phyloP scores from a whole-genome alignment of 2,797 vertebrate genomes.

The Allobates femoralis region DNA sequence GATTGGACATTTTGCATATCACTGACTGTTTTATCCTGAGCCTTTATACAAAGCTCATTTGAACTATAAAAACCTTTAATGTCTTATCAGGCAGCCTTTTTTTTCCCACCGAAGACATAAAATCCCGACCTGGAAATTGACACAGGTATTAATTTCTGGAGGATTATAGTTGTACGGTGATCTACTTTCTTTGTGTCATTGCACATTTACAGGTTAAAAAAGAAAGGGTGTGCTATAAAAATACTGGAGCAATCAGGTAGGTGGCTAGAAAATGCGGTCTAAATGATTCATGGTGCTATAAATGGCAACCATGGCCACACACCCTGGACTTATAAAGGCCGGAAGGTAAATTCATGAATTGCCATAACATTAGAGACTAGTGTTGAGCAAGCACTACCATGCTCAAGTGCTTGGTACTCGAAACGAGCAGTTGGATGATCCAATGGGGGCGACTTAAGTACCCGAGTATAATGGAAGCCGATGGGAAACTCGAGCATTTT shows the following conservation, averaged over 20 bases:
- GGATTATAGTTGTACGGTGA: background rate
- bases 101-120: background rate
- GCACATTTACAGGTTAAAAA: too few species aligned
- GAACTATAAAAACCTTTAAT: slow-evolving; percentile 7
- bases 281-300: background rate
- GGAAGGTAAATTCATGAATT: too few species aligned
- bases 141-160: background rate
- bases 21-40: slow-evolving; percentile 4
- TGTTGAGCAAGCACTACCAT: too few species aligned
- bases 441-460: too few species aligned
- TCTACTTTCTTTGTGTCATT: background rate
- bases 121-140: background rate
- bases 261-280: background rate
- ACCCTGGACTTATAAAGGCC: too few species aligned
- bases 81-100: background rate
- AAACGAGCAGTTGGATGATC: too few species aligned
- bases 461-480: too few species aligned
- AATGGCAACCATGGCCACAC: background rate
- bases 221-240: too few species aligned
- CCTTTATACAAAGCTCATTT: background rate
- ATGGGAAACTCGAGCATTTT: too few species aligned
- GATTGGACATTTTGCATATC: slow-evolving; percentile 49
- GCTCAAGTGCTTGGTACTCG: too few species aligned
- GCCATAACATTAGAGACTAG: too few species aligned
- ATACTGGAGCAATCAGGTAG: too few species aligned